phyloP scores from a whole-genome alignment of 1,140 invertebrate species.

The Steinernema feltiae region DNA sequence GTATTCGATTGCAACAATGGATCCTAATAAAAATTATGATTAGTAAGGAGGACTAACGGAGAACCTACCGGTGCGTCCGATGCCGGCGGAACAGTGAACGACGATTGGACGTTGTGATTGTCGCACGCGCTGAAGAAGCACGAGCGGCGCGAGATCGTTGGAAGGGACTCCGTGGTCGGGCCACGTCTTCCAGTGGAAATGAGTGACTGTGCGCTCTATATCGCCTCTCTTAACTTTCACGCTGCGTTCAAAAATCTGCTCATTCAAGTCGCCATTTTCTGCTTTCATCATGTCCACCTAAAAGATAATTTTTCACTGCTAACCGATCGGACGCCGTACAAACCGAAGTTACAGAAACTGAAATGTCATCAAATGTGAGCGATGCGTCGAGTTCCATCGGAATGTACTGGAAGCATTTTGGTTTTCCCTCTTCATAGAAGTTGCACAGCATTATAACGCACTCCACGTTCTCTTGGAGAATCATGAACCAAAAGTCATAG shows the following conservation, averaged over 20 bases:
- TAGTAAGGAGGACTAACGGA: neutral
- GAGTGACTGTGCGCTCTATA: neutral
- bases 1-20: neutral
- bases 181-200: neutral
- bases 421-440: neutral
- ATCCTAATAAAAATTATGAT: neutral
- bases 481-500: neutral
- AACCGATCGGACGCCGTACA: too few relatives aligned
- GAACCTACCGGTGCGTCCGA: neutral
- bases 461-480: neutral
- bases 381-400: neutral
- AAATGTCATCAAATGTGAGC: neutral
- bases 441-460: neutral
- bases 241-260: neutral
- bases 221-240: neutral
- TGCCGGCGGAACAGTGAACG: neutral
- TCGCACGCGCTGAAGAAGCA: neutral
- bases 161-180: neutral
- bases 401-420: neutral
- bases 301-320: too few relatives aligned
- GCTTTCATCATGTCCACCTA: neutral
- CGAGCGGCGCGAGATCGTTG: neutral
- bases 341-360: neutral
- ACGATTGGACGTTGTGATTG: neutral
- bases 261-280: neutral